Conservation (phyloP, 2,888 invertebrate genomes). For the Agrotis clavis region DNA sequence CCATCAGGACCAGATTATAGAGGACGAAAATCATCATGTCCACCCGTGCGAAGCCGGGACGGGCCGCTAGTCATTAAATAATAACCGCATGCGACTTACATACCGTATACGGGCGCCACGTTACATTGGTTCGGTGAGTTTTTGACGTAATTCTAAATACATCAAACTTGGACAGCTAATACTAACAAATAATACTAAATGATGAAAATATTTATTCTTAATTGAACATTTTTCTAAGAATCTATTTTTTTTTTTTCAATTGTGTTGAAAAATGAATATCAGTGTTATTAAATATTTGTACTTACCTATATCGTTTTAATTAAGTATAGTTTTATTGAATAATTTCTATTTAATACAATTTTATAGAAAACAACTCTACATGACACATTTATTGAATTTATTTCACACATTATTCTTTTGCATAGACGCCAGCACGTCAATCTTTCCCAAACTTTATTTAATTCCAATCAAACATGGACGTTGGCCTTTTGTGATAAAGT, state of each 20-base stretch:
- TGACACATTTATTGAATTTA: background rate
- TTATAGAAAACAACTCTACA: background rate
- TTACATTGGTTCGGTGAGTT: slow-evolving; percentile 2
- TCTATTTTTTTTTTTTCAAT: too few species aligned
- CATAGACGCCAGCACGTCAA: too few species aligned
- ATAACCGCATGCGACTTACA: background rate
- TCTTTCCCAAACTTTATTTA: too few species aligned
- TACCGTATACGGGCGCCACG: background rate
- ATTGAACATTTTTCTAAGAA: background rate
- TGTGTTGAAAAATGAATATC: background rate
- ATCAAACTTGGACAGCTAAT: slow-evolving; percentile 67
- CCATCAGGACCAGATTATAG: too few species aligned
- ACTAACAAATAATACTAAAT: slow-evolving; percentile 28
- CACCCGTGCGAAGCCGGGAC: too few species aligned
- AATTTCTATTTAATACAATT: background rate
- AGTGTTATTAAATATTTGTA: background rate
- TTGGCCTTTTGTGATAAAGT: too few species aligned
- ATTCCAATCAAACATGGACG: too few species aligned
- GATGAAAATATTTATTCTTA: slow-evolving; percentile 19
- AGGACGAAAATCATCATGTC: too few species aligned
- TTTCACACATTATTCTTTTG: background rate
- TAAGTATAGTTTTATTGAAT: background rate
- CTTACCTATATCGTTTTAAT: background rate
- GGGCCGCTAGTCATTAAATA: too few species aligned
- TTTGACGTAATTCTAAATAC: slow-evolving; percentile 2